These are phyloP conservation scores for Magallana gigas DNA, from an alignment of 1,140 invertebrate species.

Conservation along the genomic window DNA sequence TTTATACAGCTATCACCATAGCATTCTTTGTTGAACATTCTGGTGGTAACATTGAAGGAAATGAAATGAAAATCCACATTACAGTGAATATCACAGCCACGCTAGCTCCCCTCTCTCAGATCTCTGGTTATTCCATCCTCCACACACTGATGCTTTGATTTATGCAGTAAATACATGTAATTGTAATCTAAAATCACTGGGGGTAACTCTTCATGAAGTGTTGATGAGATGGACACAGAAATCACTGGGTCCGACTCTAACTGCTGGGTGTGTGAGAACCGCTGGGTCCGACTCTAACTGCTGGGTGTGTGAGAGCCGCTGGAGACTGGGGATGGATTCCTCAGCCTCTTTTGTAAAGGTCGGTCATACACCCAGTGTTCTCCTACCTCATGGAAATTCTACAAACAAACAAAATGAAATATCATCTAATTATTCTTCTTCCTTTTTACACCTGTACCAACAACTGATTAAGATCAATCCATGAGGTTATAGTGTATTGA, in stretches of 20 bases:
- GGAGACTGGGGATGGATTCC: neutral
- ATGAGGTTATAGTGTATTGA: too few relatives aligned
- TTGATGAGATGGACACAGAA: neutral
- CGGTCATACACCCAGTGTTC: slow-evolving; percentile 83
- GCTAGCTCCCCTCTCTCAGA: neutral
- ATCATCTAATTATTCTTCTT: neutral
- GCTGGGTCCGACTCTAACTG: neutral
- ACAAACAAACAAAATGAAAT: slow-evolving; percentile 58
- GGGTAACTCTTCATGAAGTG: neutral
- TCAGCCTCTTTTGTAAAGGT: slow-evolving; percentile 78
- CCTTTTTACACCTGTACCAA: neutral
- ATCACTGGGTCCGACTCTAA: neutral
- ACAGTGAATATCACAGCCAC: slow-evolving; percentile 1
- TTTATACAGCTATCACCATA: too few relatives aligned
- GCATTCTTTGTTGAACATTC: too few relatives aligned
- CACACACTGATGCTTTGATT: neutral
- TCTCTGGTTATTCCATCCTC: neutral
- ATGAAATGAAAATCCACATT: too few relatives aligned
- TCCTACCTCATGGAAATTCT: slow-evolving; percentile 82
- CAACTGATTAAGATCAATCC: neutral
- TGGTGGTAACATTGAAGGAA: too few relatives aligned
- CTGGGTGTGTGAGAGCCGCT: neutral
- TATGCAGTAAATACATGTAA: neutral
- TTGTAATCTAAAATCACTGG: neutral
- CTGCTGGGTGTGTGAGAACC: neutral